Base-by-base conservation (phyloP, 2,888 invertebrate genomes). In the Philhelius pedissequus region DNA sequence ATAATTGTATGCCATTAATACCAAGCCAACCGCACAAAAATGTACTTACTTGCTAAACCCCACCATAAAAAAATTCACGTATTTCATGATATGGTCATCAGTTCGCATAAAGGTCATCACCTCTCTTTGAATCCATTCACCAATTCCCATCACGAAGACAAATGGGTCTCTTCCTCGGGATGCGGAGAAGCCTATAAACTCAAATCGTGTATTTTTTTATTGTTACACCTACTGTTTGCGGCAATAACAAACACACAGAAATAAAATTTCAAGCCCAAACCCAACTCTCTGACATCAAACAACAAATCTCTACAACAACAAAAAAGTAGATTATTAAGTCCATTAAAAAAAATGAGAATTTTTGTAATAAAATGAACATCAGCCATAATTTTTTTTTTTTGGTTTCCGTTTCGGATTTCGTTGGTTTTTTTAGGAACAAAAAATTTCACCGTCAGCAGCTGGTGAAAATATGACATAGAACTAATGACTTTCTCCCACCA, bases 401-500 rank as follows among this genome's bases (percentile, higher is more conserved):
- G 35, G 62, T 62, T 81, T 73, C 43, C 50, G 66, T 35, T 68
- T 79, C 25, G 27, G 18, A 45, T 52, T 45, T 56, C 50, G 18
- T 54, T 50, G 7, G 4, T 30, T 62, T 56, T 48, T 64, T 18
- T 13, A 40, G 32, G 18, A 15, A 56, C 60, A 35, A 40, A 62
- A 45, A 25, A 27, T 11, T 56, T 48, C 5, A 50, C 38, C n/a
- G 32, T 32, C 38, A 43, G 15, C 38, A 62, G 58, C 69, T 52
- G 58, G 35, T 58, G 13, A 22, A 20, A 38, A 30, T 35, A 15
- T 58, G 5, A 58, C 60, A 18, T n/a, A 32, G 32, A 38, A 45
- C 50, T 60, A 73, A 71, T 68, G 66, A 66, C 60, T 70, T 81
- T 70, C n/a, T 81, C 64, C 64, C 75, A 64, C 68, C 38, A 62